Conservation (phyloP, 1,140 invertebrate genomes). For the Matsumurasca onukii region DNA sequence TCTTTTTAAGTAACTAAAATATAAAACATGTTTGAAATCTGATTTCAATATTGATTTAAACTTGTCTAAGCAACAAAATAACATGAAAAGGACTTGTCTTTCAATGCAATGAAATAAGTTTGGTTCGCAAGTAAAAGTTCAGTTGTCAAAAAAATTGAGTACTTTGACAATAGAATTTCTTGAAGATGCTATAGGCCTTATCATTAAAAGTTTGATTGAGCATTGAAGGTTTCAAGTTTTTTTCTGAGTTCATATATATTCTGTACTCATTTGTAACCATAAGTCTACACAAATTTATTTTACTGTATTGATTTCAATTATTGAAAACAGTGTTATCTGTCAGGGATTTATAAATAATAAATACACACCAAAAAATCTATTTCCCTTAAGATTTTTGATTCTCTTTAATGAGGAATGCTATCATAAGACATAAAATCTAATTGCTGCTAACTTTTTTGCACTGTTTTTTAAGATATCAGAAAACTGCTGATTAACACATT, state of each 20-base stretch:
- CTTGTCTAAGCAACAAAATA: background rate
- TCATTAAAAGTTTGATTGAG: background rate
- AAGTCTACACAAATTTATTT: too few species aligned
- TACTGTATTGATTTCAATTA: too few species aligned
- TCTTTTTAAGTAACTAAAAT: background rate
- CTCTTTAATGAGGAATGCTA: too few species aligned
- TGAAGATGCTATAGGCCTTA: background rate
- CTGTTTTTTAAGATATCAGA: background rate
- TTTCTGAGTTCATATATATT: too few species aligned
- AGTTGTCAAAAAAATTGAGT: background rate
- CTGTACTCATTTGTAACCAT: too few species aligned
- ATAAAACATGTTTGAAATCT: background rate
- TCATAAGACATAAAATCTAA: too few species aligned
- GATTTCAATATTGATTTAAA: background rate
- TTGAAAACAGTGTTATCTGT: too few species aligned
- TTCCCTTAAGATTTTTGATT: too few species aligned
- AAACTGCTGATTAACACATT: background rate
- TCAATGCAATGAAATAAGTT: background rate
- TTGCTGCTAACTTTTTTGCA: background rate
- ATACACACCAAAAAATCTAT: too few species aligned
- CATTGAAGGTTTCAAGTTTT: too few species aligned
- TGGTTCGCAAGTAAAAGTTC: background rate
- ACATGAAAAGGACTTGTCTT: background rate
- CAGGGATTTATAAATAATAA: too few species aligned
- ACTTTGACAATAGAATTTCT: background rate